A percentile compares a stretch with the other conserved stretches of the same genome.
Conservation (phyloP, 2,888 invertebrate species). For the Coremacera marginata region DNA sequence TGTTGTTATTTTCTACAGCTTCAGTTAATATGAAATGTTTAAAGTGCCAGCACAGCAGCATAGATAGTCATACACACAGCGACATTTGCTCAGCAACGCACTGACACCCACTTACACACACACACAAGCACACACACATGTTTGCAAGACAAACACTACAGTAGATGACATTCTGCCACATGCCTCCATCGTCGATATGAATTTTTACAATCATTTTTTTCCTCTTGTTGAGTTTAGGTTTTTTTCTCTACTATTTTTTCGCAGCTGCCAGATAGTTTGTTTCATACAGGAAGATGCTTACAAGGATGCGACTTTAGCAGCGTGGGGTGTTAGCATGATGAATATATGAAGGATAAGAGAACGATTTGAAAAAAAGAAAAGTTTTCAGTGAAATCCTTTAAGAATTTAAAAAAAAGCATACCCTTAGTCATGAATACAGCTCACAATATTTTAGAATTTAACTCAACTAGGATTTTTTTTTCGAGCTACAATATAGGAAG, state of each 20-base stretch:
- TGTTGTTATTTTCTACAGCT: neutral
- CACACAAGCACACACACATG: neutral
- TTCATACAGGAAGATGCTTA: neutral
- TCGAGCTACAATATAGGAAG: neutral
- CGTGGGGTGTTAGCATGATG: neutral
- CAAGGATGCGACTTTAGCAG: neutral
- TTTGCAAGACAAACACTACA: neutral
- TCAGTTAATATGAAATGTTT: conserved; percentile 8
- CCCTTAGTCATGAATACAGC: neutral
- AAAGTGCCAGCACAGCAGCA: conserved; percentile 1
- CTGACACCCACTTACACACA: neutral
- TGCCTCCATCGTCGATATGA: conserved; percentile 22
- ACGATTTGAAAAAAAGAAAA: neutral
- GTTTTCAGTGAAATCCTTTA: neutral
- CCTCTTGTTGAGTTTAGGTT: neutral
- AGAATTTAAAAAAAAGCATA: conserved; percentile 4
- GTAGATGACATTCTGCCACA: conserved; percentile 4
- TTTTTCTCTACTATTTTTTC: neutral
- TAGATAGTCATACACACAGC: neutral
- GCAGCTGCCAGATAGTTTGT: neutral
- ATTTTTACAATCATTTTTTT: conserved; percentile 30
- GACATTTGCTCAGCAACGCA: neutral
- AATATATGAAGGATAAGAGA: neutral
- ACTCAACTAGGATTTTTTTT: neutral
- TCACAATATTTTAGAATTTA: neutral